phyloP scores from a whole-genome alignment of 2,888 invertebrate species.

The Yponomeuta plumbellus region DNA sequence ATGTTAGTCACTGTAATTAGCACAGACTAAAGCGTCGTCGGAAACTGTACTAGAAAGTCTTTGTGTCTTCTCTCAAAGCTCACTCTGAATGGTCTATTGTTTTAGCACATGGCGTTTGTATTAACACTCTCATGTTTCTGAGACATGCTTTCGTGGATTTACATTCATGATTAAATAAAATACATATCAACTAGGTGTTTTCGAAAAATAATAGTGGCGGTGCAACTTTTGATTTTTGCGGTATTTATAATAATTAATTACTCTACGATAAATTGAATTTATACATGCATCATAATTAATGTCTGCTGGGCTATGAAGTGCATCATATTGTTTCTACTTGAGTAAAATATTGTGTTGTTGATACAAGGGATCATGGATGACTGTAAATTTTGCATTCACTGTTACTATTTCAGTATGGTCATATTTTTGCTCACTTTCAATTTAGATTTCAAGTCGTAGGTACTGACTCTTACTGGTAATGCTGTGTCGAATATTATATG shows the following conservation, averaged over 20 bases:
- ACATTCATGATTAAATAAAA: conserved; percentile 28
- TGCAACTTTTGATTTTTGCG: conserved; percentile 64
- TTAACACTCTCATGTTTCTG: conserved; percentile 59
- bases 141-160: conserved; percentile 76
- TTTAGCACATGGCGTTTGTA: conserved; percentile 52
- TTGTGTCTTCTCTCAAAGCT: conserved; percentile 52
- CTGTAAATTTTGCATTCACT: neutral
- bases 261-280: conserved; percentile 55
- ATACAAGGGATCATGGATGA: neutral
- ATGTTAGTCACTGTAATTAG: conserved; percentile 68
- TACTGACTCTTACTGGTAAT: neutral
- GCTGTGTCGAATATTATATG: conserved; percentile 48
- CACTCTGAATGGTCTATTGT: conserved; percentile 50
- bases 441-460: neutral
- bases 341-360: neutral
- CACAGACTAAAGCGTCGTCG: conserved; percentile 56
- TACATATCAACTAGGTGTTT: conserved; percentile 51
- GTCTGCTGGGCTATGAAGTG: conserved; percentile 67
- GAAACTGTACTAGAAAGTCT: conserved; percentile 67
- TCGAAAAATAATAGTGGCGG: conserved; percentile 51
- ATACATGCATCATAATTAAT: conserved; percentile 60
- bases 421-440: neutral
- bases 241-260: conserved; percentile 39
- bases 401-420: neutral
- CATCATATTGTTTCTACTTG: conserved; percentile 61